Base-by-base conservation (phyloP, 2,888 invertebrate species). In the Catocala fraxini region DNA sequence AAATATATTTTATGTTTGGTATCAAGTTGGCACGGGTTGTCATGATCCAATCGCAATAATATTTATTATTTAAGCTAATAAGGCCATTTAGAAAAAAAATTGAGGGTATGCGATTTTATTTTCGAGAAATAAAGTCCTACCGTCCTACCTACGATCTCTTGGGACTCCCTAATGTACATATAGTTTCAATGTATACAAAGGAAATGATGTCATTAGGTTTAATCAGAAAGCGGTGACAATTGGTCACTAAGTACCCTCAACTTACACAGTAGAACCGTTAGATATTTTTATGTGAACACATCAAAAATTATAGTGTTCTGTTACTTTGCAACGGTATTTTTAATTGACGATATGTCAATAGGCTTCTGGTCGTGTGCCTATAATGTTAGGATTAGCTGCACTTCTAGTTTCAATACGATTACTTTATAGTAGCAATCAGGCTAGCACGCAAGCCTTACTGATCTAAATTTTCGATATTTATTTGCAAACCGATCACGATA, bases 381-480 rank as follows among this genome's bases (percentile, higher is more conserved):
- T 74, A 73, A 77, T 74, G 66, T 77, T 64, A 56, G 68, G 65
- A 66, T 77, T 73, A 61, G 65, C 59, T 64, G 65, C 77, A 71
- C 13, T 64, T 60, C 70, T 63, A 63, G 73, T 76, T 73, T 68
- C 68, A 71, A 71, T 62, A 63, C 63, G 75, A 74, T 57, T 59
- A 69, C 64, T 75, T 74, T 77, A 77, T 77, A 63, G 66, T 59
- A 53, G 71, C 71, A 71, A 75, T 75, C 75, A 77, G 69, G 56
- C 66, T 58, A 64, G 77, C 77, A 77, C 68, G 68, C 74, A 68
- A 68, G 61, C 65, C 62, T 76, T 65, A 65, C 71, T 77, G 65
- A 73, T 74, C 68, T 73, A 76, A 74, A 74, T 74, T 65, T 68
- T 68, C 63, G 35, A 73, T 76, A 70, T 73, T 74, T 73, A 76